phyloP scores from a whole-genome alignment of 1,140 invertebrate species.

The Hypsibius dujardini region DNA sequence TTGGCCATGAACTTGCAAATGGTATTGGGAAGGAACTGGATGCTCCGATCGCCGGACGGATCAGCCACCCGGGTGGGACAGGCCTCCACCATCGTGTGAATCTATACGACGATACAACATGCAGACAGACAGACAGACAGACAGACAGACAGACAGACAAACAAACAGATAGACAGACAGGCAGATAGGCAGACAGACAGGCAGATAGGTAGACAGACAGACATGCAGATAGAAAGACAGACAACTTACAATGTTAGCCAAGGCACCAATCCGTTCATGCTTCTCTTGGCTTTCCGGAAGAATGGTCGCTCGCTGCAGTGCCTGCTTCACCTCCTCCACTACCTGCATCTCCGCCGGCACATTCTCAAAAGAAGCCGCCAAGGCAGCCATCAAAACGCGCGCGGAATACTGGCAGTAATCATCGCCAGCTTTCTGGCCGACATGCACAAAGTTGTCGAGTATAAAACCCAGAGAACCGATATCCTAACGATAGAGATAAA shows the following conservation, averaged over 20 bases:
- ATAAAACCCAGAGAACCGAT: constrained; percentile 58
- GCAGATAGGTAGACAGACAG: too few species aligned
- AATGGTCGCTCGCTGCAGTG: constrained; percentile 48
- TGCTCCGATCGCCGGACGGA: constrained; percentile 22
- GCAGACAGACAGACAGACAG: not conserved
- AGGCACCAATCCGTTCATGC: constrained; percentile 55
- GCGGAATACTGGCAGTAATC: constrained; percentile 56
- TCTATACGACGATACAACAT: constrained; percentile 31
- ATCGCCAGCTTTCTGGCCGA: constrained; percentile 46
- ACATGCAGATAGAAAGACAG: too few species aligned
- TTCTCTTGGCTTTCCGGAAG: constrained; percentile 57
- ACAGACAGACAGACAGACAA: too few species aligned
- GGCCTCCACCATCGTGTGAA: constrained; percentile 64
- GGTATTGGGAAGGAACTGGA: constrained; percentile 32
- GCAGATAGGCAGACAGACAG: too few species aligned
- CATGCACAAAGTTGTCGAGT: constrained; percentile 54
- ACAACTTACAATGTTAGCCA: constrained; percentile 38
- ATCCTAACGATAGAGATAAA: constrained; percentile 32
- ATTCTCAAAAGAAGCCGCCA: constrained; percentile 66
- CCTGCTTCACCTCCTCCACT: constrained; percentile 54
- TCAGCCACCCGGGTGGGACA: constrained; percentile 41
- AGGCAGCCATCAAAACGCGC: constrained; percentile 54
- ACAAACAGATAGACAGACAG: too few species aligned
- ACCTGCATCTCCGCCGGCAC: constrained; percentile 57
- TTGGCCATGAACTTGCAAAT: constrained; percentile 56